These are phyloP conservation scores for Corvus cornix DNA, from an alignment of 2,113 vertebrate genomes.

Conservation along the genomic window DNA sequence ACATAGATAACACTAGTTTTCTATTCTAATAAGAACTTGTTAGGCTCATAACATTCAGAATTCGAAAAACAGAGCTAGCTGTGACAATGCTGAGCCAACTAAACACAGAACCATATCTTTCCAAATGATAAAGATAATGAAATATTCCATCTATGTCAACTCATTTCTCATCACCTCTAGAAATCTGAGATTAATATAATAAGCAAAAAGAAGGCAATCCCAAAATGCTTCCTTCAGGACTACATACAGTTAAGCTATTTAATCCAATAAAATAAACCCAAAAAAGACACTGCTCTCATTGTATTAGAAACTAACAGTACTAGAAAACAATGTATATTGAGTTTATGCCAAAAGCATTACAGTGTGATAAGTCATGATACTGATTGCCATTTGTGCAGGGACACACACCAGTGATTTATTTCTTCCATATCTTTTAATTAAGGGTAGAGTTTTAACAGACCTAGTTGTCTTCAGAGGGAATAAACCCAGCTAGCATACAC, in stretches of 20 bases:
- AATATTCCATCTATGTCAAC: not conserved
- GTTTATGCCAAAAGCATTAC: not conserved
- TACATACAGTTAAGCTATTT: constrained; percentile 9
- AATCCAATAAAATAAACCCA: not conserved
- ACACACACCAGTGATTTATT: not conserved
- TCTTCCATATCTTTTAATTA: not conserved
- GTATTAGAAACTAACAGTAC: not conserved
- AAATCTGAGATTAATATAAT: not conserved
- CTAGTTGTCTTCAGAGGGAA: not conserved
- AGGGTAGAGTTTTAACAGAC: not conserved
- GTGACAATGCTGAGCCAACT: not conserved
- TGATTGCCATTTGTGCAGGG: not conserved
- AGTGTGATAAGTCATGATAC: not conserved
- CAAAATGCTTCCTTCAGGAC: not conserved
- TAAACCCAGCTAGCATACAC: not conserved
- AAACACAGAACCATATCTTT: not conserved
- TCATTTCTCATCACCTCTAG: constrained; percentile 16
- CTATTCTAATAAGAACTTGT: not conserved
- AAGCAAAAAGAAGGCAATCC: not conserved
- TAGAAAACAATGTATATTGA: not conserved
- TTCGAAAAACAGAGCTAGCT: not conserved
- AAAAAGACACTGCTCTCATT: not conserved
- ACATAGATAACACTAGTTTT: not conserved
- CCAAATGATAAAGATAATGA: not conserved
- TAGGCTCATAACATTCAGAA: not conserved